Base-by-base conservation (phyloP, 2,113 vertebrate genomes). In the Crotophaga sulcirostris region DNA sequence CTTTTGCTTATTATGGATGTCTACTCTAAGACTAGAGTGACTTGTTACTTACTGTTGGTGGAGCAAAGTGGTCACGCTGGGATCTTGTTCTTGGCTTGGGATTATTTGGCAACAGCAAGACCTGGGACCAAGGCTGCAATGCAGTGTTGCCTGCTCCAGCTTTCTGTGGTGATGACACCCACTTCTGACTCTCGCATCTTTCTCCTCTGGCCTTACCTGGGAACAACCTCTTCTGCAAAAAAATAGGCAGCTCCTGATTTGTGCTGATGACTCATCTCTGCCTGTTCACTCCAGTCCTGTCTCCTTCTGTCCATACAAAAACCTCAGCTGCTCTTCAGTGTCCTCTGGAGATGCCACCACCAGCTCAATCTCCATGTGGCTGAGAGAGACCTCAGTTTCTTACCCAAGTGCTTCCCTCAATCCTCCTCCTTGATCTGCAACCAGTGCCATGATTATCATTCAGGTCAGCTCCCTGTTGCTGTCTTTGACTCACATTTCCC, bases 31-130 rank as follows among this genome's bases (percentile, higher is more conserved):
- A 18, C 29, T 14, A 0, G 10, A 23, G 25, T 21, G 72, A 17
- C 8, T 40, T 44, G 29, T 36, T 28, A 29, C 29, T 47, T 13
- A 33, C 33, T 64, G 7, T 40, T 76, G 33, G 23, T 64, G 85
- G 45, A 77, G 28, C 0, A 2, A 34, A 1, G 2, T 44, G 31
- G 24, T 29, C 3, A 1, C 6, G 15, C 29, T 3, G 5, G 40
- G 24, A 13, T 28, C 7, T 16, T 17, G 20, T 21, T 56, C 42
- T 54, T 63, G 28, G 44, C 26, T 59, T n/a, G 29, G n/a, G 36
- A 8, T 36, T 74, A 21, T 45, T 51, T 70, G n/a, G 62, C 44
- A 56, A 40, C 8, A 33, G 23, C 24, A 14, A 6, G 25, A 36
- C 11, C 23, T 1, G 0, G 13, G 44, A 11, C 17, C 20, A 45